A percentile compares a stretch with the other conserved stretches of the same genome.
phyloP scores from a whole-genome alignment of 2,797 vertebrate genomes.

The Numenius phaeopus region DNA sequence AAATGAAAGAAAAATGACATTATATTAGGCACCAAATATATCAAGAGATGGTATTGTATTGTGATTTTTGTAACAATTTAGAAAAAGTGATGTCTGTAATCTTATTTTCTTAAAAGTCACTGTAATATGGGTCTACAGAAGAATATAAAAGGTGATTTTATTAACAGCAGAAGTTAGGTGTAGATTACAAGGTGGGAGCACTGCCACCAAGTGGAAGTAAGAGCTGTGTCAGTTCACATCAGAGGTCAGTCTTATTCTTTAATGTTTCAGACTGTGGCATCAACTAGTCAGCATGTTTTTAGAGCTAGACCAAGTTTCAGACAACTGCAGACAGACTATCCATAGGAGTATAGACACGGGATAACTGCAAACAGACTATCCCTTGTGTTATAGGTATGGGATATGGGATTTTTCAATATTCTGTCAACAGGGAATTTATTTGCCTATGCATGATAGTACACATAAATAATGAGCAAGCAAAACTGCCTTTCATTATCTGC shows the following conservation, averaged over 20 bases:
- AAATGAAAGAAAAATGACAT: not conserved
- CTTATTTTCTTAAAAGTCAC: not conserved
- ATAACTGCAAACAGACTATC: not conserved
- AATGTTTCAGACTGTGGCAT: not conserved
- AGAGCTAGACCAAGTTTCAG: not conserved
- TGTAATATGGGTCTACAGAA: not conserved
- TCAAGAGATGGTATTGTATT: not conserved
- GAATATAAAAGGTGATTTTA: not conserved
- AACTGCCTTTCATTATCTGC: not conserved
- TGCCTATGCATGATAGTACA: not conserved
- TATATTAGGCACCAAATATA: not conserved
- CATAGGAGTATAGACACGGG: not conserved
- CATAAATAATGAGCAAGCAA: not conserved
- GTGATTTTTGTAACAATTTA: not conserved
- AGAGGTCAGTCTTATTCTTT: not conserved
- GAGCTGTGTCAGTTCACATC: not conserved
- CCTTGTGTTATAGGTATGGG: not conserved
- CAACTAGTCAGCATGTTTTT: not conserved
- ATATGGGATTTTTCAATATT: not conserved
- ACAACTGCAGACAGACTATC: not conserved
- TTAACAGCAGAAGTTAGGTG: not conserved
- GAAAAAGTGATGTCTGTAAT: not conserved
- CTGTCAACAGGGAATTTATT: not conserved
- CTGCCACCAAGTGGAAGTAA: slow-evolving; percentile 35
- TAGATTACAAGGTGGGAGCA: not conserved